Base-by-base conservation (phyloP, 2,113 vertebrate genomes). In the Xenopus borealis region DNA sequence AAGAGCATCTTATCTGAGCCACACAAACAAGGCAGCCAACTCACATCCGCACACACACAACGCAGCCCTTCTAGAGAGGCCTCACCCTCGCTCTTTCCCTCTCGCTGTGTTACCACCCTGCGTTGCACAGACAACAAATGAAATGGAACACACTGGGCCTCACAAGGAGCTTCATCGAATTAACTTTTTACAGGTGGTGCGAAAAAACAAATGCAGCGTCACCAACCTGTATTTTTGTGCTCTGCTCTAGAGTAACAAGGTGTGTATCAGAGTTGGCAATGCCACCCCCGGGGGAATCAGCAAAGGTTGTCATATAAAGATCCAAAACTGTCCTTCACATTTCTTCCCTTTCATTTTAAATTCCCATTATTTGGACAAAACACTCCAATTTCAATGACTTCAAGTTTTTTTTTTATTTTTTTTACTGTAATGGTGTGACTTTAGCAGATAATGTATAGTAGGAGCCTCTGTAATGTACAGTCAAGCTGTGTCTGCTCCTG, bases 1-100 rank as follows among this genome's bases (percentile, higher is more conserved):
- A 86, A 88, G 86, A 87, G 88, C 93, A 93, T 93, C 94, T 98
- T 98, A 98, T 97, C 95, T 91, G 93, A 83, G 65, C 80, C 87
- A 88, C 88, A 85, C 95, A 98, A 94, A 91, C 89, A 88, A 86
- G 85, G 87, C 88, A 89, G 88, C 88, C 80, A 83, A 79, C 88
- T 92, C 92, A 88, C 92, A 93, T 89, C 88, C 88, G 85, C 84
- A 89, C 82, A 90, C 90, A 89, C 23, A 27, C 23, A 85, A 27
- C 85, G 80, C 84, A 87, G 85, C 81, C 86, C 83, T 92, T 92
- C 86, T 89, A 92, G 91, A 88, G 87, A 87, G 88, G 89, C 94
- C 93, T 93, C 86, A 74, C 91, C 93, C 93, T 88, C 83, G 62
- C 83, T 81, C 82, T 69, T 67, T 75, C 20, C 66, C 62, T 86